Percentiles rank a stretch among this genome's conserved stretches.
These are phyloP conservation scores for Colletes gigas DNA, from an alignment of 1,140 invertebrate genomes.

Conservation along the genomic window DNA sequence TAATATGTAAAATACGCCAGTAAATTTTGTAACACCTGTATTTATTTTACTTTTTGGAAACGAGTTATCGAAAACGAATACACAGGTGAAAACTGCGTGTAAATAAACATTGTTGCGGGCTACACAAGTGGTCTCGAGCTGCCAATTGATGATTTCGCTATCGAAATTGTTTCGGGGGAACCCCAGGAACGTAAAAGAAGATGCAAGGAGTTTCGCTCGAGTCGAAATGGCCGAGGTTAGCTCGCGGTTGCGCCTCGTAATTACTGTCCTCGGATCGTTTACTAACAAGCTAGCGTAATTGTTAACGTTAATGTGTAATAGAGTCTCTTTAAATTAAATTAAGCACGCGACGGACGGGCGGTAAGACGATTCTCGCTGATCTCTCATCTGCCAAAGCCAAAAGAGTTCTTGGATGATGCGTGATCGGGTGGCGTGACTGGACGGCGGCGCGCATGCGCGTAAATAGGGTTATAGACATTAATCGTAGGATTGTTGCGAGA, in stretches of 20 bases:
- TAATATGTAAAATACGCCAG: too few species aligned
- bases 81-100: too few species aligned
- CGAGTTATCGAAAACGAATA: too few species aligned
- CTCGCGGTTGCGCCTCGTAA: neutral
- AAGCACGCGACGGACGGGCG: slow-evolving; percentile 51
- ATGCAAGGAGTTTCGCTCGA: neutral
- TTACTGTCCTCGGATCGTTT: slow-evolving; percentile 14
- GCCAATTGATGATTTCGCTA: too few species aligned
- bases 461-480: slow-evolving; percentile 56
- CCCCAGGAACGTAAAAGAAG: too few species aligned
- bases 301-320: slow-evolving; percentile 39
- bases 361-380: slow-evolving; percentile 65
- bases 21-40: too few species aligned
- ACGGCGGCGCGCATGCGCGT: slow-evolving; percentile 53
- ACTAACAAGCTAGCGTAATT: slow-evolving; percentile 56
- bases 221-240: neutral
- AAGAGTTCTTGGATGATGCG: slow-evolving; percentile 54
- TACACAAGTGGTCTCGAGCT: too few species aligned
- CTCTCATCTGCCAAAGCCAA: slow-evolving; percentile 65
- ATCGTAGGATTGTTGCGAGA: slow-evolving; percentile 67
- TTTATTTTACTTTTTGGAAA: too few species aligned
- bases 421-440: slow-evolving; percentile 18
- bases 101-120: too few species aligned
- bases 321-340: slow-evolving; percentile 49
- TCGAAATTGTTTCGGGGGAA: too few species aligned